Evolutionary conservation across 1,140 invertebrate species (phyloP).

Genomic region (Papilio xuthus): DNA sequence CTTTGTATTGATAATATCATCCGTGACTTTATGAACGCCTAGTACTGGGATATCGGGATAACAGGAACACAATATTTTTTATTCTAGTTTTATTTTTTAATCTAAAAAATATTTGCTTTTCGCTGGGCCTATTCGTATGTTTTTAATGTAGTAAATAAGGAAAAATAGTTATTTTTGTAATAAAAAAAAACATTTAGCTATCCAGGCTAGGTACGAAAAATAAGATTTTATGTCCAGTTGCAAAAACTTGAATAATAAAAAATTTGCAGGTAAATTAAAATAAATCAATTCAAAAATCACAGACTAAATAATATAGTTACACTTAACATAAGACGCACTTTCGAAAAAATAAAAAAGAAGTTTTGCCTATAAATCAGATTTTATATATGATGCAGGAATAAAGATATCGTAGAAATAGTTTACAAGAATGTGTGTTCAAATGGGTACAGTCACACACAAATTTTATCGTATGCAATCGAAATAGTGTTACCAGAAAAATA

Average conservation of each 20-base stretch:
- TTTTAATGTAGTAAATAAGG: too few relatives aligned
- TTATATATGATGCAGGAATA: not conserved
- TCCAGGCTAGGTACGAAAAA: too few relatives aligned
- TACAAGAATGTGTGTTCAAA: slow-evolving; percentile 22
- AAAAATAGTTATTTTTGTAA: too few relatives aligned
- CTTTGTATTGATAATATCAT: slow-evolving; percentile 58
- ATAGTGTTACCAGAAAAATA: slow-evolving; percentile 7
- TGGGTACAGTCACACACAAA: slow-evolving; percentile 21
- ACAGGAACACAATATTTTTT: not conserved
- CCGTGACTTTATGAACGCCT: slow-evolving; percentile 53
- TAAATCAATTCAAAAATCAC: too few relatives aligned
- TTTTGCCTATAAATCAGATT: slow-evolving; percentile 8
- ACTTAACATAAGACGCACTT: too few relatives aligned
- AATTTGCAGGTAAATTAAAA: too few relatives aligned
- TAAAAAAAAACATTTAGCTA: too few relatives aligned
- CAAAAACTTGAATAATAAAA: too few relatives aligned
- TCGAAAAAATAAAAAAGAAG: not conserved
- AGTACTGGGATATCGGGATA: slow-evolving; percentile 42
- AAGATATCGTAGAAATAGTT: slow-evolving; percentile 22
- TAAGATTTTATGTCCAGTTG: too few relatives aligned
- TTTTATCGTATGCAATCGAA: slow-evolving; percentile 29
- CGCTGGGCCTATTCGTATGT: too few relatives aligned
- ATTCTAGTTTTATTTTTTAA: not conserved
- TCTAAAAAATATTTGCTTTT: too few relatives aligned
- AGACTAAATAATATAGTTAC: too few relatives aligned